phyloP scores from a whole-genome alignment of 2,113 vertebrate species.

The Ahaetulla prasina region DNA sequence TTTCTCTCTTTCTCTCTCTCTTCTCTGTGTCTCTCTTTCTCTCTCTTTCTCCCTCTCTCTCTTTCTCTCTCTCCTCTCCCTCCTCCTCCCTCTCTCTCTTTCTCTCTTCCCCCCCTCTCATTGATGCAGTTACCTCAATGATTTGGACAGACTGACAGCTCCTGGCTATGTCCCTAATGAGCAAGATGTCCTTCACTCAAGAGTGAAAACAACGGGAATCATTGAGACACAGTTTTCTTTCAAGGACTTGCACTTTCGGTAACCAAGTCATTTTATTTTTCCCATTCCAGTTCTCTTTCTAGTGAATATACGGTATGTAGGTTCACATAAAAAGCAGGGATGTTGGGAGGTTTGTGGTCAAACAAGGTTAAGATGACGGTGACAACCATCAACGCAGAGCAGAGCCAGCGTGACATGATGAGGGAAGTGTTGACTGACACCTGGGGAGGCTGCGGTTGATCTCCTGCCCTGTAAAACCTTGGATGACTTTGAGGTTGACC shows the following conservation, averaged over 20 bases:
- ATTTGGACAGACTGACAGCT: conserved; percentile 67
- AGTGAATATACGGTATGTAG: background rate
- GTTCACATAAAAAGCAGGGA: background rate
- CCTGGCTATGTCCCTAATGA: conserved; percentile 81
- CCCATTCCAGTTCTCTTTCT: background rate
- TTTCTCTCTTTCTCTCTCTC: too few relatives aligned
- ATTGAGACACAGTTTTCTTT: conserved; percentile 91
- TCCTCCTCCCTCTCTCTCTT: rapidly evolving
- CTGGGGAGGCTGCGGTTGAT: too few relatives aligned
- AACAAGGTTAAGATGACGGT: background rate
- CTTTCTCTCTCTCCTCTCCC: too few relatives aligned
- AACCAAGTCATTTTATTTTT: conserved; percentile 1
- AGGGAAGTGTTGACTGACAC: too few relatives aligned
- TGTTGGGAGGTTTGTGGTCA: background rate
- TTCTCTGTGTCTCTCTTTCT: too few relatives aligned
- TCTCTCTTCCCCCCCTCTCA: background rate
- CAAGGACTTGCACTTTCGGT: conserved; percentile 96
- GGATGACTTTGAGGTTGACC: too few relatives aligned
- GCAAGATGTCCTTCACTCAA: conserved; percentile 87
- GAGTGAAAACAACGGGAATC: conserved; percentile 95
- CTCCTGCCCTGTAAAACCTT: too few relatives aligned
- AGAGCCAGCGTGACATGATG: background rate
- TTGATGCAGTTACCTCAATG: conserved; percentile 67
- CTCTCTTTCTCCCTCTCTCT: too few relatives aligned
- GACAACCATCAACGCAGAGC: background rate